Percentiles rank a stretch among this genome's conserved stretches.
These are phyloP conservation scores for Petrolisthes cinctipes DNA, from an alignment of 2,888 invertebrate genomes.

Conservation along the genomic window DNA sequence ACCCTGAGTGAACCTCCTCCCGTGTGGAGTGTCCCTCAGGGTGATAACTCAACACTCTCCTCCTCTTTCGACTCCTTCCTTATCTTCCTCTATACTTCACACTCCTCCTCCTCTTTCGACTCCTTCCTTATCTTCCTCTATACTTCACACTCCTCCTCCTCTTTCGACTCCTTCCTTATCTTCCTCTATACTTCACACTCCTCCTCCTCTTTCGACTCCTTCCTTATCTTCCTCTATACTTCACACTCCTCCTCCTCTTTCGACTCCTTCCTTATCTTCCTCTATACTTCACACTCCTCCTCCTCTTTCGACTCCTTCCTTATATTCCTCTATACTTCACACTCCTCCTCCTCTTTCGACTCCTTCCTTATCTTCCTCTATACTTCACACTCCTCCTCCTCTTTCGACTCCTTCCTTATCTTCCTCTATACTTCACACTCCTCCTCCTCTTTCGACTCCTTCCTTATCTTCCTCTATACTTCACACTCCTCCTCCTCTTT, in stretches of 20 bases:
- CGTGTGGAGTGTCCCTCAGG: neutral
- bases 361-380: neutral
- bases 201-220: neutral
- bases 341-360: no score
- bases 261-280: neutral
- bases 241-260: neutral
- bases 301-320: neutral
- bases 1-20: neutral
- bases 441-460: neutral
- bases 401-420: slow-evolving; percentile 10
- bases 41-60: neutral
- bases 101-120: neutral
- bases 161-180: neutral
- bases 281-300: neutral
- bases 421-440: neutral
- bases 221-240: neutral
- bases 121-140: neutral
- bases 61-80: no score
- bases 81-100: no score
- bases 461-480: neutral
- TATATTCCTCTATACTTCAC: no score
- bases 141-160: neutral
- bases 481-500: neutral
- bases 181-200: no score
- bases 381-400: neutral